Evolutionary conservation across 2,888 invertebrate genomes (phyloP), one percentile per base, ranked within the genome.

Genomic region (Parnassius mnemosyne): DNA sequence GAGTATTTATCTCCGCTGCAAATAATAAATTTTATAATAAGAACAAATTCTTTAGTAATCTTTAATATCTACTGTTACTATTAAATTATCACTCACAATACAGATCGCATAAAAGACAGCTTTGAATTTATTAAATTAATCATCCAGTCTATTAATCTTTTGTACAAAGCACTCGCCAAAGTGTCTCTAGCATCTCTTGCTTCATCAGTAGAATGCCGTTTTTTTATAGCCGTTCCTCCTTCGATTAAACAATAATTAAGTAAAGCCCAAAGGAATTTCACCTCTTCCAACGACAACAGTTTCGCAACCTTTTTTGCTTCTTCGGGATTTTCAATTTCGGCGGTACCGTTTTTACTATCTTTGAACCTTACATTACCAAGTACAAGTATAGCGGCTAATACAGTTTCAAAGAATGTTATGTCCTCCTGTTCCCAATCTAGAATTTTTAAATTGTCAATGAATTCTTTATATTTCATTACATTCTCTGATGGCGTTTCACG

Each of bases 121-220:
- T 97, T 96, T 64, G 94, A 93, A 81, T 98, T 98, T 64, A 98
- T 95, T 65, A 94, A 92, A 80, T 96, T 96, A 55, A 98, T 94
- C 74, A 98, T 93, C 95, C 97, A 98, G 85, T 98, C 97, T 67
- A 98, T 95, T 44, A 98, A 82, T 68, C 98, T 93, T 55, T 94
- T 94, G 79, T 98, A 98, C 41, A 97, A 85, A 11, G 96, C 95
- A 76, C 96, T 95, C 7, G 97, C 96, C 66, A 98, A 92, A 9
- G 96, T 96, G 83, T 98, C 97, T 62, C 97, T 92, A 0, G 96
- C 95, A 80, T 96, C 95, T 64, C 95, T 92, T 0, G 97, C 97
- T 82, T 98, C 97, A 65, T 95, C 94, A 12, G 94, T 93, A 3
- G 94, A 95, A 81, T 97, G 96, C 80, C 93, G 92, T 60, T 93